Base-by-base conservation (phyloP, 2,113 vertebrate genomes). In the Cricetomys ansorgei region DNA sequence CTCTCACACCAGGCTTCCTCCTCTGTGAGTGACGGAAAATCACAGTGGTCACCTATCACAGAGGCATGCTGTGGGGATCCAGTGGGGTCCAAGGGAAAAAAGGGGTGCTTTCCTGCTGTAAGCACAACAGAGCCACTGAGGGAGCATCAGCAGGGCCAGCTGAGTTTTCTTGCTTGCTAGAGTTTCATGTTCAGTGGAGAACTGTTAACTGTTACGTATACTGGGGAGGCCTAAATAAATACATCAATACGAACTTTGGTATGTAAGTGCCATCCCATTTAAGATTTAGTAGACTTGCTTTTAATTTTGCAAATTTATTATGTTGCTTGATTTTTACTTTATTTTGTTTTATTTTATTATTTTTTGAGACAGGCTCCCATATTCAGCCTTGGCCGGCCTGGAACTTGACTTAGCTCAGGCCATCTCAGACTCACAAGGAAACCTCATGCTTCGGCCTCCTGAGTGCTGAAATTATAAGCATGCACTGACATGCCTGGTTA, bases 81-180 rank as follows among this genome's bases (percentile, higher is more conserved):
- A 48, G 25, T 45, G 40, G 23, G 10, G 27, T 12, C 67, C 29
- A 21, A 7, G 37, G 19, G 19, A 19, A 9, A 19, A 11, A 37
- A 53, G 10, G 73, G 77, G 16, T 19, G 15, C 4, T 64, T 76
- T 57, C 25, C 7, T 21, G 57, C 34, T n/a, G 3, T 43, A 75
- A 93, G n/a, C 43, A 83, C 29, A 69, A 6, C 21, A 80, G 15
- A 65, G 31, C 45, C 40, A 53, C 31, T 34, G 16, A 0, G 27
- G 62, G 21, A 57, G 34, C 9, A 37, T 75, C 27, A 84, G 64
- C 77, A 34, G 62, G 89, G 76, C 72, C 70, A 34, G 17, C 34
- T 34, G 10, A 62, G 57, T 75, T 88, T 88, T 73, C 80, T 90
- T 50, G 34, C 67, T 91, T 96, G 88, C 88, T 88, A 89, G 83